Base-by-base conservation (phyloP, 2,888 invertebrate species). In the Epirrhoe tristata region DNA sequence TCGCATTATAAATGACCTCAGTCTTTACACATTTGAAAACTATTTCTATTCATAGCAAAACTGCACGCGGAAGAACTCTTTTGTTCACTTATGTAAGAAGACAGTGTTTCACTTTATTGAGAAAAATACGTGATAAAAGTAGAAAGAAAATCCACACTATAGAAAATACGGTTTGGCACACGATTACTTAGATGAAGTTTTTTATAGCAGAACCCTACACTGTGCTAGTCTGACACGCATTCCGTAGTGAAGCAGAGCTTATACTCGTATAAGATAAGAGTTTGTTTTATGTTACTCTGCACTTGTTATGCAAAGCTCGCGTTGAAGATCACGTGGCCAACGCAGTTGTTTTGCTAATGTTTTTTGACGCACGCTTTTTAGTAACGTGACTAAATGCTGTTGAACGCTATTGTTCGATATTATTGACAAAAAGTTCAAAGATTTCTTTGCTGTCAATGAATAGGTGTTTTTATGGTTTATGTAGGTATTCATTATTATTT, bases 351-450 rank as follows among this genome's bases (percentile, higher is more conserved):
- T 54, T 24, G 54, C 48, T 17, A 36, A 14, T 34, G 14, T 5
- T 58, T 58, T 58, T 58, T 51, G 58, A 51, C 50, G 51, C 58
- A 61, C 34, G 65, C 36, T 32, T 32, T 51, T 17, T 24, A 56
- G 43, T 34, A 46, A 65, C 60, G 65, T 65, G 56, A 65, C 51
- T 52, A n/a, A 31, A 24, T 24, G 16, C 54, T 53, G 16, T 17
- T 17, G 14, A 24, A 57, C 5, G 43, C 50, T 54, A 51, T 46
- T 52, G 59, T 65, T 65, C 54, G 31, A 34, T 31, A n/a, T 5
- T 57, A 46, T 48, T 48, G 14, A 39, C 48, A 53, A 58, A 63
- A 50, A 17, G 53, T 48, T 39, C 16, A 32, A 39, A 24, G 7
- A 43, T 39, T 57, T 56, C 24, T 51, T 31, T 56, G 14, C 39